phyloP scores from a whole-genome alignment of 2,113 vertebrate species.

The Myanophis thanlyinensis region DNA sequence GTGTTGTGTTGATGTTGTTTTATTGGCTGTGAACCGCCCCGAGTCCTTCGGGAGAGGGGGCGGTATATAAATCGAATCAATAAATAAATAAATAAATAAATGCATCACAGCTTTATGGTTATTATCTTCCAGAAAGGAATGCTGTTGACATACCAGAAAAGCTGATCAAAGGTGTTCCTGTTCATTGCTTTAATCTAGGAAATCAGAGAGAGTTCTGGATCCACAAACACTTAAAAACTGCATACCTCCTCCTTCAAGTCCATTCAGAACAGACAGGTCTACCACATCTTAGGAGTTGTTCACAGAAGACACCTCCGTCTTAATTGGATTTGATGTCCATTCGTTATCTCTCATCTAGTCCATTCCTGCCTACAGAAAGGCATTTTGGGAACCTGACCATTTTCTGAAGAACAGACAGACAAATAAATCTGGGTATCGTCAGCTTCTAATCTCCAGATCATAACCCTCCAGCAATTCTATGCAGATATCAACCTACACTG shows the following conservation, averaged over 20 bases:
- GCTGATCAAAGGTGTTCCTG: not conserved
- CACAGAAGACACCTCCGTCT: not conserved
- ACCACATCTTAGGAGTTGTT: not conserved
- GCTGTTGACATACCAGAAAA: not conserved
- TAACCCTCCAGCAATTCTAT: not conserved
- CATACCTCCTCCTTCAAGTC: not conserved
- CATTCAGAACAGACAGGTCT: not conserved
- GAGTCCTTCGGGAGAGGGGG: too few species aligned
- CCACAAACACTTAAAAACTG: not conserved
- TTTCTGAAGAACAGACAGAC: not conserved
- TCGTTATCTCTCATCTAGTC: not conserved
- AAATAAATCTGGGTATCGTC: not conserved
- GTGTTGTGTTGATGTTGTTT: too few species aligned
- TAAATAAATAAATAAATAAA: too few species aligned
- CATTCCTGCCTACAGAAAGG: not conserved
- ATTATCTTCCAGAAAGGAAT: not conserved
- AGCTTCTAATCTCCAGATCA: not conserved
- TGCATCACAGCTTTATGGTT: not conserved
- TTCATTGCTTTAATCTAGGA: not conserved
- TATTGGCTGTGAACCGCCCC: too few species aligned
- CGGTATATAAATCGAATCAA: too few species aligned
- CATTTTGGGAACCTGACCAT: not conserved
- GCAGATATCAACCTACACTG: not conserved
- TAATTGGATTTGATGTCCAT: not conserved
- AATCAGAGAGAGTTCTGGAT: not conserved